These are phyloP conservation scores for Mactromeris polynyma DNA, from an alignment of 2,888 invertebrate genomes.

Conservation along the genomic window DNA sequence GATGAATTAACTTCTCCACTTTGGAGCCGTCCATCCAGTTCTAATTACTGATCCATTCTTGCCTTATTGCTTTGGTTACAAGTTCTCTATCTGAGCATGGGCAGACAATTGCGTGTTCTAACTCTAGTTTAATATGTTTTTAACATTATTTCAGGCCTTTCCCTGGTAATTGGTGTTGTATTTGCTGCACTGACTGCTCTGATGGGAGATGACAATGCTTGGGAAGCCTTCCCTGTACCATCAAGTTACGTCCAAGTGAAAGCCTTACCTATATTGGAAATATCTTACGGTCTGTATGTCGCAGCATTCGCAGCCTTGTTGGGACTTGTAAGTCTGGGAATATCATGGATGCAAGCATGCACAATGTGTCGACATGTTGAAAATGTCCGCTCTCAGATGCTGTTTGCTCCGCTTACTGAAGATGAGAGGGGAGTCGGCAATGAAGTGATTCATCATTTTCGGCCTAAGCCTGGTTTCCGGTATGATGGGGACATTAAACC, in stretches of 20 bases:
- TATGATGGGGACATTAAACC: slow-evolving; percentile 59
- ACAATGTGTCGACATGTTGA: slow-evolving; percentile 63
- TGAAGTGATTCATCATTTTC: neutral
- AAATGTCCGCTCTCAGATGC: slow-evolving; percentile 54
- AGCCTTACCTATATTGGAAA: slow-evolving; percentile 43
- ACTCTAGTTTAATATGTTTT: too few species aligned
- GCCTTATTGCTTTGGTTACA: too few species aligned
- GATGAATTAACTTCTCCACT: too few species aligned
- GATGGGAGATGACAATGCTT: slow-evolving; percentile 32
- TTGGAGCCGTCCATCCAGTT: too few species aligned
- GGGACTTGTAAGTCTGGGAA: slow-evolving; percentile 41
- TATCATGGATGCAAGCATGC: slow-evolving; percentile 67
- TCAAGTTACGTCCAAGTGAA: slow-evolving; percentile 60
- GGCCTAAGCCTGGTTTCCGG: slow-evolving; percentile 28
- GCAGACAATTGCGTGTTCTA: too few species aligned
- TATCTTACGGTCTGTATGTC: slow-evolving; percentile 65
- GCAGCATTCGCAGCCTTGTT: slow-evolving; percentile 56
- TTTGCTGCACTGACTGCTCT: slow-evolving; percentile 49
- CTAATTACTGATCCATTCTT: too few species aligned
- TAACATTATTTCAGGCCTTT: slow-evolving; percentile 59
- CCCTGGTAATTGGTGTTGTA: slow-evolving; percentile 58
- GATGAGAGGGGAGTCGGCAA: slow-evolving; percentile 51
- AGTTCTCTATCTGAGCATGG: too few species aligned
- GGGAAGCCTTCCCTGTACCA: slow-evolving; percentile 67
- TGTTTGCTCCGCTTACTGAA: slow-evolving; percentile 59